Percentiles rank a stretch among this genome's conserved stretches.
Conservation (phyloP, 2,113 vertebrate species). For the Eulacestoma nigropectus region DNA sequence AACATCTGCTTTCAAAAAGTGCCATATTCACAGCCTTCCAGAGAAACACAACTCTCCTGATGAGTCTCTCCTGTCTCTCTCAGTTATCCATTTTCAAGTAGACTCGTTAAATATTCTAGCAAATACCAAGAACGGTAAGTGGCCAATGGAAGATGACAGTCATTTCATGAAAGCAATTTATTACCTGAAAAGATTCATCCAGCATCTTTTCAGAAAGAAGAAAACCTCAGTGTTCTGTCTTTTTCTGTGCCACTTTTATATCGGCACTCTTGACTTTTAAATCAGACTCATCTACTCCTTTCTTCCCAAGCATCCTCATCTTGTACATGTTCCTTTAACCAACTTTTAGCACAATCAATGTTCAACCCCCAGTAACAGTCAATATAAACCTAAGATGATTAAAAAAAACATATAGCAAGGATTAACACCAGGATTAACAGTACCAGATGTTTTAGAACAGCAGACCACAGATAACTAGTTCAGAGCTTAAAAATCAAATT, state of each 20-base stretch:
- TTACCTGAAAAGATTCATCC: background rate
- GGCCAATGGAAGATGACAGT: background rate
- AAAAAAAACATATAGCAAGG: constrained; percentile 35
- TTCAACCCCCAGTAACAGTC: background rate
- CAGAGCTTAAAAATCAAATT: constrained; percentile 57
- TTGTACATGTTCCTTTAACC: background rate
- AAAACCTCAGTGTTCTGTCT: background rate
- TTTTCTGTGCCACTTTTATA: background rate
- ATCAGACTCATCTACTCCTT: background rate
- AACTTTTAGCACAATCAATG: background rate
- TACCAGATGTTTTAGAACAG: constrained; percentile 32
- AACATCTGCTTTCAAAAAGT: background rate
- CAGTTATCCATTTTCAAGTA: background rate
- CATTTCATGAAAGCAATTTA: background rate
- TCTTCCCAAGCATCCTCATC: background rate
- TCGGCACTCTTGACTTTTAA: background rate
- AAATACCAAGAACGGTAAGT: background rate
- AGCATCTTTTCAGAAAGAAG: background rate
- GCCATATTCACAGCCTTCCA: background rate
- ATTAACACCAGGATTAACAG: constrained; percentile 47
- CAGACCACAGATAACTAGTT: constrained; percentile 15
- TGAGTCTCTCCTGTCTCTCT: background rate
- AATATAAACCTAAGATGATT: constrained; percentile 35
- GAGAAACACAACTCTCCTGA: background rate
- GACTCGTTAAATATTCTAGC: background rate